Percentiles rank a stretch among this genome's conserved stretches.
Conservation (phyloP, 2,113 vertebrate genomes). For the Tragelaphus imberbis region DNA sequence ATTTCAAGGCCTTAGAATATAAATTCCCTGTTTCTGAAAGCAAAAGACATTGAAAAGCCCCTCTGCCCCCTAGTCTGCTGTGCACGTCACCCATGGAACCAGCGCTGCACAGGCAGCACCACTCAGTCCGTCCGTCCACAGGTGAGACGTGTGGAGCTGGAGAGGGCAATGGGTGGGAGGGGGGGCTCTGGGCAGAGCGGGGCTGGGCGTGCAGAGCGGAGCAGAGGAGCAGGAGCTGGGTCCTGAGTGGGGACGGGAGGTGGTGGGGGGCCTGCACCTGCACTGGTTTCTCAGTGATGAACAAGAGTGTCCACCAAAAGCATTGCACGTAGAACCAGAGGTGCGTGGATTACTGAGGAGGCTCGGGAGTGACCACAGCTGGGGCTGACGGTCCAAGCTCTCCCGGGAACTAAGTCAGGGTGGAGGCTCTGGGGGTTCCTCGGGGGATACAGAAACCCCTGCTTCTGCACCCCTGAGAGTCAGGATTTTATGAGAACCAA, state of each 20-base stretch:
- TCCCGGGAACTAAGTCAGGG: background rate
- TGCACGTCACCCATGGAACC: background rate
- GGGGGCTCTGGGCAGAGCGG: background rate
- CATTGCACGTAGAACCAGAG: conserved; percentile 52
- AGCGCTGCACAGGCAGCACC: background rate
- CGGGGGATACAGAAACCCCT: background rate
- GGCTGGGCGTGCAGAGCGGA: background rate
- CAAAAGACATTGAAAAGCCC: background rate
- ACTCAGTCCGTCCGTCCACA: background rate
- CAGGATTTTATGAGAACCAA: background rate
- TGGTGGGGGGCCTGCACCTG: background rate
- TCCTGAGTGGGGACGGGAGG: background rate
- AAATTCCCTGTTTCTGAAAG: conserved; percentile 59
- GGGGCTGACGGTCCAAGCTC: background rate
- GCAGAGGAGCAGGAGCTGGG: background rate
- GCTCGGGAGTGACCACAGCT: background rate
- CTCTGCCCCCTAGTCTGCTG: background rate
- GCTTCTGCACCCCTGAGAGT: background rate
- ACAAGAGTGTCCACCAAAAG: background rate
- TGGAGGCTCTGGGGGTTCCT: background rate
- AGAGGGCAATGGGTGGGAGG: background rate
- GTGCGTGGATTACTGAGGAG: background rate
- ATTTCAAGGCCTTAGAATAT: conserved; percentile 65
- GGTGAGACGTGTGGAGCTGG: background rate
- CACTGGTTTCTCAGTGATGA: background rate